Percentiles rank a stretch among this genome's conserved stretches.
Evolutionary conservation across 2,113 vertebrate genomes (phyloP).

Genomic region (Hippocampus comes): DNA sequence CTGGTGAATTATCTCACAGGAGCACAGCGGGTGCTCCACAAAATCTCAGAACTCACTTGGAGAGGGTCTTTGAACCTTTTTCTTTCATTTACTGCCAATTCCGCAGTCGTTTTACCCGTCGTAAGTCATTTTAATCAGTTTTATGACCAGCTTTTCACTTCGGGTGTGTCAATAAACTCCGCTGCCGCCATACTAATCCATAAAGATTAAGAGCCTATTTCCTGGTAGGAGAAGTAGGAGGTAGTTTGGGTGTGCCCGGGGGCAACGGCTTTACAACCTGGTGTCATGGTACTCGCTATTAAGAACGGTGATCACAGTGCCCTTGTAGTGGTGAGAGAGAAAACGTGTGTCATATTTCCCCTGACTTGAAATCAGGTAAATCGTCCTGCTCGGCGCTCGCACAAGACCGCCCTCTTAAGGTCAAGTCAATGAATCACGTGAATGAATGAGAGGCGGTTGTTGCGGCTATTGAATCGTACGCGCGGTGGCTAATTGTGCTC

Average conservation of each 20-base stretch:
- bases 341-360: constrained; percentile 1
- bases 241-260: constrained; percentile 7
- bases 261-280: neutral
- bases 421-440: neutral
- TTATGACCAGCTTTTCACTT: constrained; percentile 14
- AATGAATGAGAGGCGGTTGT: neutral
- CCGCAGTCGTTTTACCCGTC: neutral
- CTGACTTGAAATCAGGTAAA: constrained; percentile 4
- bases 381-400: neutral
- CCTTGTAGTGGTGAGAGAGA: neutral
- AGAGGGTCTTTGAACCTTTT: neutral
- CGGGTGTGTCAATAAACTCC: constrained; percentile 15
- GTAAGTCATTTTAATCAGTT: constrained; percentile 35
- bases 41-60: no score
- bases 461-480: constrained; percentile 8
- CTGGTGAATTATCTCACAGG: no score
- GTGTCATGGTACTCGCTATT: neutral
- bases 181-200: constrained; percentile 37
- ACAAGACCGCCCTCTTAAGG: neutral
- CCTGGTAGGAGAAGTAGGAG: constrained; percentile 16
- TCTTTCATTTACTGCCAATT: neutral
- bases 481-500: constrained; percentile 31
- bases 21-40: no score
- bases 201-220: constrained; percentile 49
- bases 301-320: constrained; percentile 6